Evolutionary conservation across 2,888 invertebrate species (phyloP), one percentile per base, ranked within the genome.

Genomic region (Phalera bucephala): DNA sequence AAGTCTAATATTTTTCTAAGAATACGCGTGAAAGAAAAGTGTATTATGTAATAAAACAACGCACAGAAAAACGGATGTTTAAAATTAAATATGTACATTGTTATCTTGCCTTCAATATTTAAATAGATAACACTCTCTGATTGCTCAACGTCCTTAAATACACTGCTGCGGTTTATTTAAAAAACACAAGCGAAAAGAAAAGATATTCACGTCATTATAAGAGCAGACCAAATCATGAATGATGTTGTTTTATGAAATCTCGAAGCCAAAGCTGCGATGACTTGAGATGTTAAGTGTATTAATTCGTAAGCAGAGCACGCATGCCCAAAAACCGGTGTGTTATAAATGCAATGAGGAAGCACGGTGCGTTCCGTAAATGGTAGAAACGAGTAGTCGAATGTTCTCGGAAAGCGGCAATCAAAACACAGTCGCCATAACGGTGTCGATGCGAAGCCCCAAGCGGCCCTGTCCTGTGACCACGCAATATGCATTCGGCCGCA

Each of bases 401-500:
- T 85, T 85, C 84, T 74, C 50, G 61, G 85, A 85, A 85, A 66
- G 67, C 72, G 67, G 79, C 79, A 80, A 84, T 83, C 81, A 75
- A 73, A 82, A 85, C 71, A 84, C 85, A 84, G 82, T 85, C 78
- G 75, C 75, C 52, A 70, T 82, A 85, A 84, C 86, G 83, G 86
- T 79, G 74, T 58, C 65, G 59, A 46, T 64, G 64, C 67, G 28
- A 43, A 17, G 45, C 64, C 63, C 56, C 59, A 55, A 74, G 73
- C 71, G 60, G 62, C 55, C 44, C 52, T 42, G 39, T 49, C 45
- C 48, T 47, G 56, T 56, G 40, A 28, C 45, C 64, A 75, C 75
- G 65, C 68, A 79, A 79, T 72, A 84, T 80, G 72, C 75, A 80
- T 72, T 51, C 58, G 55, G 61, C 63, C 56, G 58, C 65, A 70